Percentiles rank a stretch among this genome's conserved stretches.
Conservation (phyloP, 2,113 vertebrate species). For the Thamnaconus septentrionalis region DNA sequence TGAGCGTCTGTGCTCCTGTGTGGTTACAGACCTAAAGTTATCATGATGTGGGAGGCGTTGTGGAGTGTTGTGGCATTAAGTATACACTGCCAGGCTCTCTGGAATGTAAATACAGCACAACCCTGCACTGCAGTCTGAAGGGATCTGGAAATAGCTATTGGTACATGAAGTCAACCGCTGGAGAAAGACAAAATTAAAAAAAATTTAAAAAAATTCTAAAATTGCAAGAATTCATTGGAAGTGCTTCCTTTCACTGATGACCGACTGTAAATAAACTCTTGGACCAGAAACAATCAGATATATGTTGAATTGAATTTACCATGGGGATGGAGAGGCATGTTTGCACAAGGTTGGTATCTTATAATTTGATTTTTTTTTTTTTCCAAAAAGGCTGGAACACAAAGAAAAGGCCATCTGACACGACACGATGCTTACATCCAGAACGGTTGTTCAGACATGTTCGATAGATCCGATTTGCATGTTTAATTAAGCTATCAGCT, state of each 20-base stretch:
- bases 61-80: no score
- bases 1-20: neutral
- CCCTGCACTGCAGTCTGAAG: no score
- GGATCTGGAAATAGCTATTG: no score
- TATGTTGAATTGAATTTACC: slow-evolving; percentile 50
- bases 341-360: slow-evolving; percentile 39
- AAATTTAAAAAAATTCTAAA: no score
- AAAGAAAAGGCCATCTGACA: slow-evolving; percentile 61
- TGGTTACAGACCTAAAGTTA: no score
- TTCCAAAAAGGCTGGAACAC: slow-evolving; percentile 29
- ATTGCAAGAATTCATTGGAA: neutral
- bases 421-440: slow-evolving; percentile 61
- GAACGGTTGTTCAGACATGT: slow-evolving; percentile 70
- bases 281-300: slow-evolving; percentile 41
- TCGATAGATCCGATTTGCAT: slow-evolving; percentile 79
- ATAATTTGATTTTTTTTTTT: slow-evolving; percentile 47
- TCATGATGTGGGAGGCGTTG: no score
- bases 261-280: neutral
- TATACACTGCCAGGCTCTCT: no score
- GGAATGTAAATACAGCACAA: no score
- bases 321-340: slow-evolving; percentile 35
- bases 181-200: neutral
- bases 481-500: slow-evolving; percentile 83
- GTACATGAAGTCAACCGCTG: no score
- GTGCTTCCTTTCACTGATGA: neutral